Evolutionary conservation across 2,113 vertebrate species (phyloP).

Genomic region (Elachura formosa): DNA sequence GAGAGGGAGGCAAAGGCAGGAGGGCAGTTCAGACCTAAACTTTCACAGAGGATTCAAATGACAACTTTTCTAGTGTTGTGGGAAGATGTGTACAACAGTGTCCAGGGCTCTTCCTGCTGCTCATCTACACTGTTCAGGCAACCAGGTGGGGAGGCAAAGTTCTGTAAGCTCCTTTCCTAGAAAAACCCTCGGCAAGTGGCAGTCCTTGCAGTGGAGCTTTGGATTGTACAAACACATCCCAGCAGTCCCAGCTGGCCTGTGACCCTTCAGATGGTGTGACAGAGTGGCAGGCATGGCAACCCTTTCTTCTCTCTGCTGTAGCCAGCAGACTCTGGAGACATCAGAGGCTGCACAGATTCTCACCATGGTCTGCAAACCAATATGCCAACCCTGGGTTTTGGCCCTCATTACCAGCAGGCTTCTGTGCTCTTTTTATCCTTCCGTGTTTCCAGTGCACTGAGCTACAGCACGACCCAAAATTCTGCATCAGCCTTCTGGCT

Average conservation of each 20-base stretch:
- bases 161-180: not conserved
- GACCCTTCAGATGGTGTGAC: not conserved
- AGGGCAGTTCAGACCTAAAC: not conserved
- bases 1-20: not conserved
- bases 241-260: not conserved
- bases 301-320: not conserved
- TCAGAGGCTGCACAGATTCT: not conserved
- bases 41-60: not conserved
- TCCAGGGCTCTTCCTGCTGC: not conserved
- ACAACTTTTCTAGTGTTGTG: not conserved
- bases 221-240: rapidly evolving
- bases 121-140: not conserved
- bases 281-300: not conserved
- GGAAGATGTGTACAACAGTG: not conserved
- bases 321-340: not conserved
- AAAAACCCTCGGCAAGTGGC: not conserved
- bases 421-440: not conserved
- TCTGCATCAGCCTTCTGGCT: not conserved
- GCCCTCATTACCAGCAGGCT: not conserved
- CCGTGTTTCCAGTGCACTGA: not conserved
- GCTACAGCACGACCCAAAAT: not conserved
- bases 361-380: not conserved
- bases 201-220: not conserved
- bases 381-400: not conserved
- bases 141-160: not conserved